phyloP scores from a whole-genome alignment of 2,888 invertebrate species.

The Agriotes lineatus region DNA sequence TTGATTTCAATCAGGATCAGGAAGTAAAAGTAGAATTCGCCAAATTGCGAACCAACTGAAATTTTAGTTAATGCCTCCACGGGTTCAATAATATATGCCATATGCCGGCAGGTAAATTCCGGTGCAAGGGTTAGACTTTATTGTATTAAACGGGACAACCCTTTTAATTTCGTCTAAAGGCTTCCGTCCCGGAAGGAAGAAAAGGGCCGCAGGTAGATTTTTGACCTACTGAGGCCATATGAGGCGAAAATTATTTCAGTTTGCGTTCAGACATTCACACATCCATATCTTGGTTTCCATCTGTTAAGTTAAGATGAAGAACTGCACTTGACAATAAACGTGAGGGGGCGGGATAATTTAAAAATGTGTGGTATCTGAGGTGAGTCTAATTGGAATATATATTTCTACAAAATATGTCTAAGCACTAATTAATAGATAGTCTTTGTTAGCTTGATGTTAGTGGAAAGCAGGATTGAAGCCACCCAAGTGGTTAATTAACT shows the following conservation, averaged over 20 bases:
- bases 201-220: conserved; percentile 65
- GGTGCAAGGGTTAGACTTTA: conserved; percentile 55
- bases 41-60: not conserved
- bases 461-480: too few species aligned
- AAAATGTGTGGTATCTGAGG: not conserved
- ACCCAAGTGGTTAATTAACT: too few species aligned
- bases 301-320: conserved; percentile 19
- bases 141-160: conserved; percentile 62
- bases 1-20: too few species aligned
- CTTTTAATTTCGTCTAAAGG: conserved; percentile 58
- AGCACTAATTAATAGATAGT: too few species aligned
- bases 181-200: conserved; percentile 64
- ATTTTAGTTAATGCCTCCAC: not conserved
- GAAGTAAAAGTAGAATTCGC: too few species aligned
- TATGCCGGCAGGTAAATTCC: conserved; percentile 64
- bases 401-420: too few species aligned
- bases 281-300: conserved; percentile 49
- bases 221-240: conserved; percentile 56
- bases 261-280: conserved; percentile 60
- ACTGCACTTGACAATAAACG: conserved; percentile 14
- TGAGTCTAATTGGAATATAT: too few species aligned
- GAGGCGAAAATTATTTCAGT: conserved; percentile 63
- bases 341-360: not conserved
- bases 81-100: conserved; percentile 45
- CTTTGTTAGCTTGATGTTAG: too few species aligned